These are phyloP conservation scores for Malachius bipustulatus DNA, from an alignment of 2,888 invertebrate species.

Conservation along the genomic window DNA sequence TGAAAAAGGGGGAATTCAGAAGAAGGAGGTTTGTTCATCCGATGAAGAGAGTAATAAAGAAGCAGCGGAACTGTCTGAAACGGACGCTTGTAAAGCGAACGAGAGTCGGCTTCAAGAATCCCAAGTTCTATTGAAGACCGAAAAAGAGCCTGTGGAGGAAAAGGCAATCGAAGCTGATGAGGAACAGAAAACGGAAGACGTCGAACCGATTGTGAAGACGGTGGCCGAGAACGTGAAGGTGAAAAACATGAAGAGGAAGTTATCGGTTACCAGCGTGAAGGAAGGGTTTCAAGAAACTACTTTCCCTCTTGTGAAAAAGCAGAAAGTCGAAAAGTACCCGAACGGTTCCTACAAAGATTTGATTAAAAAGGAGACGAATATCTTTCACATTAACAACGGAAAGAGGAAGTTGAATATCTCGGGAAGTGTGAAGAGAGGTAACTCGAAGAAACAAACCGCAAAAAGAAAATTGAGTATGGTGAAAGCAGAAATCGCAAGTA, in stretches of 20 bases:
- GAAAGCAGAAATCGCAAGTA: not conserved
- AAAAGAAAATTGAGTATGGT: not conserved
- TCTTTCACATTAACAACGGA: conserved; percentile 35
- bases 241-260: conserved; percentile 40
- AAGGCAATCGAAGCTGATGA: not conserved
- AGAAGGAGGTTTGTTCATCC: conserved; percentile 8
- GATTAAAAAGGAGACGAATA: conserved; percentile 37
- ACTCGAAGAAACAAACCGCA: conserved; percentile 20
- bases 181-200: conserved; percentile 16
- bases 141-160: conserved; percentile 10
- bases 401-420: conserved; percentile 35
- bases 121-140: not conserved
- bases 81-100: conserved; percentile 11
- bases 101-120: conserved; percentile 14
- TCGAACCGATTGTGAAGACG: conserved; percentile 31
- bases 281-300: conserved; percentile 19
- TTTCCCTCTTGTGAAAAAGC: conserved; percentile 24
- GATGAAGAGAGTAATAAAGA: not conserved
- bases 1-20: conserved; percentile 24
- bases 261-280: conserved; percentile 29
- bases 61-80: conserved; percentile 6
- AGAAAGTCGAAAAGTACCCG: conserved; percentile 21
- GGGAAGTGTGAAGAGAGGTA: conserved; percentile 32
- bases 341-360: conserved; percentile 36
- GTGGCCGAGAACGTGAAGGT: conserved; percentile 37